A percentile compares a stretch with the other conserved stretches of the same genome.
phyloP scores from a whole-genome alignment of 1,140 invertebrate genomes.

The Platyura marginata region DNA sequence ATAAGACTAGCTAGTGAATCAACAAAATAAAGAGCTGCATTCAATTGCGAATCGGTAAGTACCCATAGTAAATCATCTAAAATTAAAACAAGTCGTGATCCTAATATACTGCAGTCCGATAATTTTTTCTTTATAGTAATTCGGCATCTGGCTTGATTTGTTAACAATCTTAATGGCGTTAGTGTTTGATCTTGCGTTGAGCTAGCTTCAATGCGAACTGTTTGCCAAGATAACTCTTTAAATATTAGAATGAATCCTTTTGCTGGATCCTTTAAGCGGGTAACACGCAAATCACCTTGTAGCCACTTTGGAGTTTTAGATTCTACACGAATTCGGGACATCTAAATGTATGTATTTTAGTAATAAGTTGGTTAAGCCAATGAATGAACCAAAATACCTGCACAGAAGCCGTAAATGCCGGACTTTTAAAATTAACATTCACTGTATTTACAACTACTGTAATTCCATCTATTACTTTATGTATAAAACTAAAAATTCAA shows the following conservation, averaged over 20 bases:
- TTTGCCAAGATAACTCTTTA: slow-evolving; percentile 97
- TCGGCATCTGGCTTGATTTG: slow-evolving; percentile 86
- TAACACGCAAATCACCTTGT: slow-evolving; percentile 62
- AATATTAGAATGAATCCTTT: slow-evolving; percentile 86
- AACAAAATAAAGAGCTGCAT: slow-evolving; percentile 85
- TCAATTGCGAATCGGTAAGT: slow-evolving; percentile 87
- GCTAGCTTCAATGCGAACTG: slow-evolving; percentile 80
- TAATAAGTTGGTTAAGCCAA: slow-evolving; percentile 7
- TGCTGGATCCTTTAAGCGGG: slow-evolving; percentile 75
- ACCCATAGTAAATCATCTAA: slow-evolving; percentile 97
- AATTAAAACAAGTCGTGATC: slow-evolving; percentile 79
- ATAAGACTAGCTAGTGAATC: slow-evolving; percentile 77
- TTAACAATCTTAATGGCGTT: slow-evolving; percentile 80
- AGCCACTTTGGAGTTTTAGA: slow-evolving; percentile 84
- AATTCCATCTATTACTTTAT: slow-evolving; percentile 95
- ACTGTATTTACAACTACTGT: slow-evolving; percentile 90
- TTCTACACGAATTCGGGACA: slow-evolving; percentile 79
- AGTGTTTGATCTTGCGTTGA: slow-evolving; percentile 61
- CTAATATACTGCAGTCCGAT: slow-evolving; percentile 80
- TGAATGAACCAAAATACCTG: slow-evolving; percentile 40
- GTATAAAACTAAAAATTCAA: slow-evolving; percentile 58
- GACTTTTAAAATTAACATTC: slow-evolving; percentile 80
- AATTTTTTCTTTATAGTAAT: slow-evolving; percentile 93
- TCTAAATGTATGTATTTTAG: slow-evolving; percentile 31
- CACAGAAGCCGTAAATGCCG: slow-evolving; percentile 84